Evolutionary conservation across 2,888 invertebrate species (phyloP), one percentile per base, ranked within the genome.

Genomic region (Slavum lentiscoides): DNA sequence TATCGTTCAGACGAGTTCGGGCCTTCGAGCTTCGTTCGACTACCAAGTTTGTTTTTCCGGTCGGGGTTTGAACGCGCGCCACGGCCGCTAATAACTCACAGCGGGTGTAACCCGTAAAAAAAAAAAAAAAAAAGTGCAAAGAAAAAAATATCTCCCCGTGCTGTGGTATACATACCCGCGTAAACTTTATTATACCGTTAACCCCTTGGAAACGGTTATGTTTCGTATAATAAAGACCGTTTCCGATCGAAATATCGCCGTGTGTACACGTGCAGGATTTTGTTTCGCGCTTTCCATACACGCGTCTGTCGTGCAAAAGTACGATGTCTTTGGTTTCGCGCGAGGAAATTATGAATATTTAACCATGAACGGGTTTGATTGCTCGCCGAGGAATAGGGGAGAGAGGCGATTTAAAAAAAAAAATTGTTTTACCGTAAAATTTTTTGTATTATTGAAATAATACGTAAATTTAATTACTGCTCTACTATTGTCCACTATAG

Each of bases 41-140:
- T 30, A 30, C 87, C 87, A 88, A 88, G 88, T 88, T 87, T 87
- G 86, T 88, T 88, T 88, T 88, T 88, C 87, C 88, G 87, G 86
- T 85, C 86, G 86, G 87, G 88, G 43, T 59, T 15, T 49, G 49
- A 55, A 76, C 59, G 55, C 59, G 55, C 67, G 67, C 30, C 30
- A 21, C 49, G 21, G 53, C 23, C 61, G 37, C 49, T 77, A 75
- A 73, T 67, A 67, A 59, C 64, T 62, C 59, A 55, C 49, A 30
- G 30, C 30, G 30, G 43, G 30, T 49, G 43, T 83, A 84, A 84
- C 84, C 84, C 82, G 83, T 83, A 30, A 30, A 39, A 62, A 73
- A 61, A 62, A 62, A 61, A 61, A 62, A 49, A 49, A 68, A n/a
- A 43, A 67, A 66, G 39, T 53, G 17, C 9, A 53, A 53, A 17